phyloP scores from a whole-genome alignment of 2,888 invertebrate species.

The Orthosia incerta region DNA sequence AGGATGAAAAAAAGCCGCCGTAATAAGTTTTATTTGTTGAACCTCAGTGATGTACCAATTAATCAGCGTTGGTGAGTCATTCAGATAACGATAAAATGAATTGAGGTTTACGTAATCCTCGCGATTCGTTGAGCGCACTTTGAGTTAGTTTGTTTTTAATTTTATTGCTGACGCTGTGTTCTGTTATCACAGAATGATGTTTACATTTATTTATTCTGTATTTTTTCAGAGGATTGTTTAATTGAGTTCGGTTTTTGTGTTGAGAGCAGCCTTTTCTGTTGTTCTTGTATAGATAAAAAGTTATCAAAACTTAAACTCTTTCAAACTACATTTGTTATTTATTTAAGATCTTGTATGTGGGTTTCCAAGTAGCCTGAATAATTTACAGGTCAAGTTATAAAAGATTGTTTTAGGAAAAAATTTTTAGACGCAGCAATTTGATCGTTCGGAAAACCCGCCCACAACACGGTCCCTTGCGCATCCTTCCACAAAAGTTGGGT shows the following conservation, averaged over 20 bases:
- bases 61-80: constrained; percentile 60
- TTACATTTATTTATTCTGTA: constrained; percentile 29
- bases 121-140: constrained; percentile 48
- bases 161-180: constrained; percentile 41
- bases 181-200: constrained; percentile 46
- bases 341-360: constrained; percentile 20
- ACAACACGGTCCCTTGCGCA: constrained; percentile 57
- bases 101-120: constrained; percentile 55
- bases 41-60: constrained; percentile 50
- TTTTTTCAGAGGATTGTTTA: constrained; percentile 16
- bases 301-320: constrained; percentile 10
- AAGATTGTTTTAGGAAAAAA: constrained; percentile 24
- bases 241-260: constrained; percentile 20
- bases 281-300: neutral
- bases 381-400: constrained; percentile 40
- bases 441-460: constrained; percentile 41
- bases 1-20: neutral
- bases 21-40: constrained; percentile 46
- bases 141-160: constrained; percentile 53
- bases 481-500: constrained; percentile 66
- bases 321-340: constrained; percentile 12
- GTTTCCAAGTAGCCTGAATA: constrained; percentile 25
- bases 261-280: neutral
- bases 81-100: constrained; percentile 64
- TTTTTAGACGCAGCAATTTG: constrained; percentile 48